Evolutionary conservation across 2,888 invertebrate species (phyloP), one percentile per base, ranked within the genome.

Genomic region (Archips crataeganus): DNA sequence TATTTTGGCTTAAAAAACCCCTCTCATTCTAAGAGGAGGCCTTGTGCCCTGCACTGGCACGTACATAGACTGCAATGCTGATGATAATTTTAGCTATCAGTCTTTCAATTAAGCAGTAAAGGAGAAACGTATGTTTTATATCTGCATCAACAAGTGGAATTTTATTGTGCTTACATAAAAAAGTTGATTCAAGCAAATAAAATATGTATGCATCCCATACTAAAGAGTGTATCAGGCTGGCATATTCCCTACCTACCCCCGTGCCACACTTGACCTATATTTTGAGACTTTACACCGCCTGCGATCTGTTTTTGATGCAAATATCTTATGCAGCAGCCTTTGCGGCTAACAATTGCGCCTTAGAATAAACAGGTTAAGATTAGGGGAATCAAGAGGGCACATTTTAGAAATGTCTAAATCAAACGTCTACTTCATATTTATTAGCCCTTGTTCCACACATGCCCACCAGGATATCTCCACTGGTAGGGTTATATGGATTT

Each of bases 221-320:
- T 65, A 71, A 65, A 64, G 13, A 49, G 45, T 1, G 23, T 36
- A 32, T 47, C 57, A 32, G 34, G 11, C 66, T 15, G 6, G 63
- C 57, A 32, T 15, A 45, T 63, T n/a, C 13, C 15, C 47, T 62
- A 45, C 62, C 67, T 9, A 42, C 34, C 62, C 64, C 59, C 49
- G 59, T 15, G 65, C 51, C 5, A 34, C 47, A 65, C 73, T 73
- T 68, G 73, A 73, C 73, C 73, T 73, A 64, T 6, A 73, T 73
- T 59, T 42, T 51, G 68, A 68, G 67, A 60, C 68, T 54, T 49
- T 42, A 54, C 57, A 64, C 68, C 73, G 47, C 63, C 54, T 72
- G 57, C 72, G 57, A 73, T 68, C 72, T 64, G 73, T 73, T 73
- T 69, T 51, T 69, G 73, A 73, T 73, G 73, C 73, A 73, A 73